phyloP scores from a whole-genome alignment of 2,888 invertebrate species.

The Drosophila mulleri region DNA sequence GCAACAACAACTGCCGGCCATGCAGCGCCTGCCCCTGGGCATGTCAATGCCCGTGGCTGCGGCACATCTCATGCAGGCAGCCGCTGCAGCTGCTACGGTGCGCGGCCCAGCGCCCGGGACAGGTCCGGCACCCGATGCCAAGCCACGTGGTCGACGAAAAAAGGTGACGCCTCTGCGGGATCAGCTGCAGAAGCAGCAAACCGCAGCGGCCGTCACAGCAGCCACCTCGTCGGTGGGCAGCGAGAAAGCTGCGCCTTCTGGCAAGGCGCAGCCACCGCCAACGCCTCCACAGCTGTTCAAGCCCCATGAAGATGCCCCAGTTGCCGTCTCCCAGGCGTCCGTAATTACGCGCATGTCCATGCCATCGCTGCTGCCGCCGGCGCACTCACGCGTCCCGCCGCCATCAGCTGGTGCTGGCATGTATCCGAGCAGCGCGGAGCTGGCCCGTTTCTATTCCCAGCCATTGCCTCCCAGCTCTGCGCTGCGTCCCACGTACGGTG shows the following conservation, averaged over 20 bases:
- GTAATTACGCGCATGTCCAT: constrained; percentile 88
- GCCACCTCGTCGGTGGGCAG: constrained; percentile 71
- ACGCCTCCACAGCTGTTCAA: constrained; percentile 86
- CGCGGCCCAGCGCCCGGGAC: constrained; percentile 39
- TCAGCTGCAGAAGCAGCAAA: constrained; percentile 85
- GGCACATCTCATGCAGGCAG: constrained; percentile 65
- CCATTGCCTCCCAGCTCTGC: constrained; percentile 65
- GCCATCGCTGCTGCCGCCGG: constrained; percentile 51
- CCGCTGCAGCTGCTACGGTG: constrained; percentile 56
- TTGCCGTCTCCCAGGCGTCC: constrained; percentile 85
- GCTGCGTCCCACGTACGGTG: constrained; percentile 83
- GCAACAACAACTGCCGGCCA: constrained; percentile 55
- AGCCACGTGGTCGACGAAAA: constrained; percentile 84
- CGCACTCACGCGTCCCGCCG: constrained; percentile 59
- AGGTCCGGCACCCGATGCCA: constrained; percentile 51
- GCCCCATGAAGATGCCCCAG: constrained; percentile 79
- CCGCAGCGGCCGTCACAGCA: constrained; percentile 86
- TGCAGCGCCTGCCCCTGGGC: constrained; percentile 65
- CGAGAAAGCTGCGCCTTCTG: constrained; percentile 34
- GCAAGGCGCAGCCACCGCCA: constrained; percentile 63
- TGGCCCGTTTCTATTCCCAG: constrained; percentile 79
- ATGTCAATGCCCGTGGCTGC: constrained; percentile 65
- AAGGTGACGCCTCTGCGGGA: constrained; percentile 85
- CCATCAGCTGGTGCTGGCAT: constrained; percentile 49
- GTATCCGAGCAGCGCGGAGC: constrained; percentile 68